Evolutionary conservation across 1,140 invertebrate species (phyloP), one percentile per base, ranked within the genome.

Genomic region (Venustaconcha ellipsiformis): DNA sequence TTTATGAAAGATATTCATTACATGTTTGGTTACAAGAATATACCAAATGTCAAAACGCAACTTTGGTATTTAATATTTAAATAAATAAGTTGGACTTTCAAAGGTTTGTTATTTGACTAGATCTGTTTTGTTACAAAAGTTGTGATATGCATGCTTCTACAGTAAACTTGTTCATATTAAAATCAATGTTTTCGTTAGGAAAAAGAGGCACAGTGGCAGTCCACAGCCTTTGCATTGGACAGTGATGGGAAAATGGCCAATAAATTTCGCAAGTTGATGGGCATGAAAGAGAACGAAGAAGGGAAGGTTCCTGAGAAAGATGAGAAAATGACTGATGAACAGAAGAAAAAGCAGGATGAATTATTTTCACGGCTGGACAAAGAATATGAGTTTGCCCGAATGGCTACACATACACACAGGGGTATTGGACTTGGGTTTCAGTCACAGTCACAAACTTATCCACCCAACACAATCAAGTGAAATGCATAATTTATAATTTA

Each of bases 211-310:
- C 84, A 86, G 80, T 89, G 83, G 88, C 81, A 84, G 74, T 82
- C 82, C 18, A 85, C 84, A 67, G 94, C 94, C 48, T 97, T 98
- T 88, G 93, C 95, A 0, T 93, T 96, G 85, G 96, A 97, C 90
- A 92, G 94, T 57, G 96, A 97, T 90, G 96, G 96, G 60, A 94
- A 96, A 91, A 94, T 96, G 74, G 94, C 95, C 1, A 95, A 94
- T n/a, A 99, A 99, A 90, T 99, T 98, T 89, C 95, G 97, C 89
- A 92, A 97, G 79, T 90, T 99, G 14, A 98, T 99, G 97, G 97
- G 97, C 60, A 97, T 98, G 65, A 97, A 95, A 88, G 92, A 93
- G 26, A 92, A 91, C 48, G 81, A 80, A 94, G 20, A 57, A 12
- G 74, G 68, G 1, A 55, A 70, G 3, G 71, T 59, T 62, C 30